Conservation (phyloP, 2,797 vertebrate species). For the Okamejei kenojei region DNA sequence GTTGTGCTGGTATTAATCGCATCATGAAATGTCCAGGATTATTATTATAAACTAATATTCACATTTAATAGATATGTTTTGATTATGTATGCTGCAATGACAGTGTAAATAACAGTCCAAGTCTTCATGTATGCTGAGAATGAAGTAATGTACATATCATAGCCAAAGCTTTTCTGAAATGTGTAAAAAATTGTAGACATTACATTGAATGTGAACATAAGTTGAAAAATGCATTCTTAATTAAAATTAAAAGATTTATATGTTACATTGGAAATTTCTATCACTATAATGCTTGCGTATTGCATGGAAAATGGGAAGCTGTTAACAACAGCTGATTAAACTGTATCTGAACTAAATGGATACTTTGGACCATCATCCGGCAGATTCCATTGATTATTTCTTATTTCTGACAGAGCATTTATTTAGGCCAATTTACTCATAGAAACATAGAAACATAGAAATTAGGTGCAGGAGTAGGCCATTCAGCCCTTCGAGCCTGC, state of each 20-base stretch:
- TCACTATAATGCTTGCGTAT: background rate
- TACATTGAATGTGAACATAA: background rate
- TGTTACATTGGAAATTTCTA: background rate
- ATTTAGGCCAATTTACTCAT: background rate
- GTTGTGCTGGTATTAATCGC: background rate
- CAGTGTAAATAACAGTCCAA: background rate
- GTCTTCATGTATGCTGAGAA: background rate
- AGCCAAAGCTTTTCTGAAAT: background rate
- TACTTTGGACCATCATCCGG: conserved; percentile 6
- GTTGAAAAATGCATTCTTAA: background rate
- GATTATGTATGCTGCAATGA: background rate
- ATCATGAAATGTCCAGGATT: background rate
- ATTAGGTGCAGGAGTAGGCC: no score
- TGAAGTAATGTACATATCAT: background rate
- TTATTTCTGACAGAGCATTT: background rate
- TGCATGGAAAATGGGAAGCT: background rate
- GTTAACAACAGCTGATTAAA: background rate
- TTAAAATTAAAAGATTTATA: background rate
- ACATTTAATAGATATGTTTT: background rate
- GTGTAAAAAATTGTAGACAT: background rate
- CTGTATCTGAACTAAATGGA: background rate
- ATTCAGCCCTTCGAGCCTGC: no score
- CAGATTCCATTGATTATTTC: background rate
- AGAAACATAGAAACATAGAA: no score
- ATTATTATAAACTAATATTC: background rate